Conservation (phyloP, 1,140 invertebrate genomes). For the Solen grandis region DNA sequence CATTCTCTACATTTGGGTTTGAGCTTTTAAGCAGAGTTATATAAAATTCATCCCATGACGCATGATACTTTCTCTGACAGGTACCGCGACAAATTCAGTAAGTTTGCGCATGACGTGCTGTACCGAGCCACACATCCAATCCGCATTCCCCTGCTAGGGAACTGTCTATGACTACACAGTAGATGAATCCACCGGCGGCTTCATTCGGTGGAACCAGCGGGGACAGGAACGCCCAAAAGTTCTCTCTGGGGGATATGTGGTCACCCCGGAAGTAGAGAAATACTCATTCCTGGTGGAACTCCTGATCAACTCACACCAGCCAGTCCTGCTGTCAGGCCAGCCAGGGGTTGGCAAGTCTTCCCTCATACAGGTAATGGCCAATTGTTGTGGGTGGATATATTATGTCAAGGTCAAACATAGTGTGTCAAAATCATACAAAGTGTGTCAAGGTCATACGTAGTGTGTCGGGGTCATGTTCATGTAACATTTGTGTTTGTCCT, state of each 20-base stretch:
- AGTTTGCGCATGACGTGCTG: constrained; percentile 76
- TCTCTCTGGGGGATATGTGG: constrained; percentile 66
- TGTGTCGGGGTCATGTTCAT: no score
- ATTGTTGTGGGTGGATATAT: no score
- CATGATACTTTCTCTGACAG: constrained; percentile 60
- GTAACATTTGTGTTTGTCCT: no score
- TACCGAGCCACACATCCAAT: constrained; percentile 73
- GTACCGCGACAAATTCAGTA: constrained; percentile 74
- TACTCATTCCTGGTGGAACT: constrained; percentile 77
- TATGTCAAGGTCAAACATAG: no score
- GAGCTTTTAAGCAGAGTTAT: no score
- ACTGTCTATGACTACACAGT: constrained; percentile 77
- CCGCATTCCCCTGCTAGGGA: constrained; percentile 69
- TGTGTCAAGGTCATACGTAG: no score
- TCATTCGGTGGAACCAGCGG: constrained; percentile 74
- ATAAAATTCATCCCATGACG: no score
- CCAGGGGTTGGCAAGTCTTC: constrained; percentile 78
- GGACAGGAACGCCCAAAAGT: constrained; percentile 68
- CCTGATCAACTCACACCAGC: constrained; percentile 70
- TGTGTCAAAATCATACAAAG: no score
- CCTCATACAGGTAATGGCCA: constrained; percentile 73
- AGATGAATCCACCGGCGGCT: constrained; percentile 69
- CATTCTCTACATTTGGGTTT: no score
- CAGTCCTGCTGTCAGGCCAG: constrained; percentile 77
- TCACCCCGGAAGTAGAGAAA: constrained; percentile 78